Percentiles rank a stretch among this genome's conserved stretches.
Evolutionary conservation across 2,113 vertebrate species (phyloP).

Genomic region (Sardina pilchardus): DNA sequence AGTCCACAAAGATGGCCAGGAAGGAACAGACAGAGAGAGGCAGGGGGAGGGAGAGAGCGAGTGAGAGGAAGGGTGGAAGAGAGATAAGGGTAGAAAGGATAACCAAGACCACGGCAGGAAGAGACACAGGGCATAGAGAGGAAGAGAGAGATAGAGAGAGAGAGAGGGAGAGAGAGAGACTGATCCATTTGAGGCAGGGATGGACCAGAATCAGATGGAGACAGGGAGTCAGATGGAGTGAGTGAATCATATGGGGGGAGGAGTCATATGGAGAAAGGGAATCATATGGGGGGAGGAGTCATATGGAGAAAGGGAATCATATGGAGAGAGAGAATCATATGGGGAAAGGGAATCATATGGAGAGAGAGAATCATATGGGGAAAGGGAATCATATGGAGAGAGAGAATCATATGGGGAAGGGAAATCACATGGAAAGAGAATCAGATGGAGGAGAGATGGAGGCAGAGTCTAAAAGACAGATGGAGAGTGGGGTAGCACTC

Average conservation of each 20-base stretch:
- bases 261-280: no score
- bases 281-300: no score
- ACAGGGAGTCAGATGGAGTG: no score
- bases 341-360: no score
- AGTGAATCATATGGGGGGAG: no score
- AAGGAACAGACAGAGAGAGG: constrained; percentile 19
- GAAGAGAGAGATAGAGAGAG: not conserved
- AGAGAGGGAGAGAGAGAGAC: no score
- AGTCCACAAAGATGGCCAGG: not conserved
- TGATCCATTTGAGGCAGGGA: no score
- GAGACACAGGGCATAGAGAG: not conserved
- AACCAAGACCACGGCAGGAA: not conserved
- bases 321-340: no score
- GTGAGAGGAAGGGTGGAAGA: not conserved
- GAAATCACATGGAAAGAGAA: not conserved
- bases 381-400: constrained; percentile 23
- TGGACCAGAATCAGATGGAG: no score
- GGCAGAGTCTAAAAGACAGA: not conserved
- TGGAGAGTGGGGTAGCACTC: constrained; percentile 63
- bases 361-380: no score
- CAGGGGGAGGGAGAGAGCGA: not conserved
- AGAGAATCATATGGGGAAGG: constrained; percentile 3
- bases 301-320: no score
- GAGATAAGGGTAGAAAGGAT: not conserved
- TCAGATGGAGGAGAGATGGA: not conserved